phyloP scores from a whole-genome alignment of 2,113 vertebrate species.

The Mirza zaza region DNA sequence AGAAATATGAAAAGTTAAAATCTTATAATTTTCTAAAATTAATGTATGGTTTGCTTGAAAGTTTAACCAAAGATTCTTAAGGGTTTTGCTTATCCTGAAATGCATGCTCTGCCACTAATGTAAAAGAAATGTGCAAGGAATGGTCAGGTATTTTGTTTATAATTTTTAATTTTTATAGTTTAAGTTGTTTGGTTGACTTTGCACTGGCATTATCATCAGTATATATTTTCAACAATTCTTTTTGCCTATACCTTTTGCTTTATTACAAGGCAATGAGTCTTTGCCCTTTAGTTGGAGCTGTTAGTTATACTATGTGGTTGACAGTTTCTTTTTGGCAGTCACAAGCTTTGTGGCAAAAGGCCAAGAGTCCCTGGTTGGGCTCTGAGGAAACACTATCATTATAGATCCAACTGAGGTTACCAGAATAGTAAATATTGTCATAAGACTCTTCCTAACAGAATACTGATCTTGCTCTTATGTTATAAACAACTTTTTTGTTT shows the following conservation, averaged over 20 bases:
- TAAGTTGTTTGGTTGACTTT: neutral
- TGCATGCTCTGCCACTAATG: neutral
- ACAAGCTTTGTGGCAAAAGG: slow-evolving; percentile 85
- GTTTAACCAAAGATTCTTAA: neutral
- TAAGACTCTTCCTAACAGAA: slow-evolving; percentile 81
- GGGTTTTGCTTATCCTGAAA: neutral
- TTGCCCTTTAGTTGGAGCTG: slow-evolving; percentile 74
- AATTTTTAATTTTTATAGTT: neutral
- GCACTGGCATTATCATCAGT: neutral
- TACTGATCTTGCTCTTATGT: slow-evolving; percentile 75
- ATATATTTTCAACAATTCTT: neutral
- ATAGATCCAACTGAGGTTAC: slow-evolving; percentile 87
- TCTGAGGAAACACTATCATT: slow-evolving; percentile 87
- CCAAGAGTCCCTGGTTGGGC: slow-evolving; percentile 84
- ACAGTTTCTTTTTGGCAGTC: slow-evolving; percentile 85
- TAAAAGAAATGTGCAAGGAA: neutral
- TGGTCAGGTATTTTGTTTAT: neutral
- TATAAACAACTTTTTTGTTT: slow-evolving; percentile 57
- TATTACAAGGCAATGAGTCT: slow-evolving; percentile 72
- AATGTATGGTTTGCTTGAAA: slow-evolving; percentile 10
- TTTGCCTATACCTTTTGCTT: slow-evolving; percentile 20
- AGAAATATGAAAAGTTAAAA: slow-evolving; percentile 46
- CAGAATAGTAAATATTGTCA: slow-evolving; percentile 94
- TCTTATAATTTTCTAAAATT: neutral
- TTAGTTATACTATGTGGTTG: slow-evolving; percentile 76